Conservation (phyloP, 2,888 invertebrate genomes). For the Drosophila picticornis region DNA sequence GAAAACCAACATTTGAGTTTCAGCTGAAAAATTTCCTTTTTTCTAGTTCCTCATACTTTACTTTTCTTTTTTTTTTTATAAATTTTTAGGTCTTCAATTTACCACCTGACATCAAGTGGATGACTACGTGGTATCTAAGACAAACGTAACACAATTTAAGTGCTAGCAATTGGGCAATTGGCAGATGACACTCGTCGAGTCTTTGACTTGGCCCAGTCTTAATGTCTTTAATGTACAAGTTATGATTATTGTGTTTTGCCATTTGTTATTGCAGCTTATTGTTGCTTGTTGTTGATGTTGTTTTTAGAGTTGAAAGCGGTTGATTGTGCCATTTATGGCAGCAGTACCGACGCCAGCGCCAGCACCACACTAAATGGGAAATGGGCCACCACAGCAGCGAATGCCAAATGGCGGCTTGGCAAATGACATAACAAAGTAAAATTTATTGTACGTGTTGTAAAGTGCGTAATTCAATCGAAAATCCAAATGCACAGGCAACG, state of each 20-base stretch:
- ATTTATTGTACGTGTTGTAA: slow-evolving; percentile 50
- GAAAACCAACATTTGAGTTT: not conserved
- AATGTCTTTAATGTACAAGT: slow-evolving; percentile 78
- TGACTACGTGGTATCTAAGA: slow-evolving; percentile 4
- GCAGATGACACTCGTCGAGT: slow-evolving; percentile 38
- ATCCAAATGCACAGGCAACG: slow-evolving; percentile 35
- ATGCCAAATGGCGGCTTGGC: slow-evolving; percentile 38
- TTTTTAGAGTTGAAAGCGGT: slow-evolving; percentile 45
- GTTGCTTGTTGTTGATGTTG: slow-evolving; percentile 24
- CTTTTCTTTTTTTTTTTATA: not conserved
- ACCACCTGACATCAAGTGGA: not conserved
- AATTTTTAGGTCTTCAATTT: not conserved
- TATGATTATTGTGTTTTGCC: slow-evolving; percentile 53
- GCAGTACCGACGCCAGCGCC: slow-evolving; percentile 9
- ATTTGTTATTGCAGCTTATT: slow-evolving; percentile 25
- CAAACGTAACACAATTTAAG: slow-evolving; percentile 46
- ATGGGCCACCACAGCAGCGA: slow-evolving; percentile 58
- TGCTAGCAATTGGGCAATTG: slow-evolving; percentile 43
- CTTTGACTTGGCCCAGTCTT: slow-evolving; percentile 43
- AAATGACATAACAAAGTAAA: slow-evolving; percentile 49
- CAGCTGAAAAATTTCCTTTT: not conserved
- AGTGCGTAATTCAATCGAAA: slow-evolving; percentile 60
- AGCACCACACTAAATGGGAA: slow-evolving; percentile 61
- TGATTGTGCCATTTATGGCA: slow-evolving; percentile 76
- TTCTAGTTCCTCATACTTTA: not conserved